Evolutionary conservation across 2,113 vertebrate genomes (phyloP).

Genomic region (Ancistrus triradiatus): DNA sequence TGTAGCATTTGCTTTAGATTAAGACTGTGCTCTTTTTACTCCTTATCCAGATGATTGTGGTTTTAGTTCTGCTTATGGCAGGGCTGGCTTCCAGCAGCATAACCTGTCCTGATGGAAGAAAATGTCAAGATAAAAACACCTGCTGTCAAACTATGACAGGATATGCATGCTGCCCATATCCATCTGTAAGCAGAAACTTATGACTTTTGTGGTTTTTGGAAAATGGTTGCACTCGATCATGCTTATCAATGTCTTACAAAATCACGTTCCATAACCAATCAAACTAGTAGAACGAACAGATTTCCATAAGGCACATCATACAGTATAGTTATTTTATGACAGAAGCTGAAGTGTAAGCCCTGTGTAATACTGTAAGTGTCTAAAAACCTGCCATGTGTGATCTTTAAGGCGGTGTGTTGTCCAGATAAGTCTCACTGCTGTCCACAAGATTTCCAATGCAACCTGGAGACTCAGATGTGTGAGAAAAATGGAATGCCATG

Average conservation of each 20-base stretch:
- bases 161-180: slow-evolving; percentile 61
- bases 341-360: not conserved
- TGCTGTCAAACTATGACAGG: slow-evolving; percentile 54
- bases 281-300: not conserved
- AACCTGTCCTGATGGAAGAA: slow-evolving; percentile 54
- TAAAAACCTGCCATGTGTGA: not conserved
- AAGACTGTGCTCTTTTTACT: not conserved
- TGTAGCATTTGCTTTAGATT: not conserved
- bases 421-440: slow-evolving; percentile 64
- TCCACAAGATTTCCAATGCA: slow-evolving; percentile 55
- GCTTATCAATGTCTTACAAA: not conserved
- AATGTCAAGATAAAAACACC: slow-evolving; percentile 49
- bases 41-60: slow-evolving; percentile 54
- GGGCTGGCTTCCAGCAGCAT: slow-evolving; percentile 42
- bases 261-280: not conserved
- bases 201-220: not conserved
- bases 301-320: not conserved
- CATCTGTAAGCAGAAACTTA: slow-evolving; percentile 51
- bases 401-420: slow-evolving; percentile 65
- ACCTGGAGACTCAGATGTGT: slow-evolving; percentile 45
- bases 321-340: too few relatives aligned
- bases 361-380: not conserved
- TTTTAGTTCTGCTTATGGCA: slow-evolving; percentile 44
- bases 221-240: not conserved
- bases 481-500: slow-evolving; percentile 40